Conservation (phyloP, 2,888 invertebrate species). For the Tholera decimalis region DNA sequence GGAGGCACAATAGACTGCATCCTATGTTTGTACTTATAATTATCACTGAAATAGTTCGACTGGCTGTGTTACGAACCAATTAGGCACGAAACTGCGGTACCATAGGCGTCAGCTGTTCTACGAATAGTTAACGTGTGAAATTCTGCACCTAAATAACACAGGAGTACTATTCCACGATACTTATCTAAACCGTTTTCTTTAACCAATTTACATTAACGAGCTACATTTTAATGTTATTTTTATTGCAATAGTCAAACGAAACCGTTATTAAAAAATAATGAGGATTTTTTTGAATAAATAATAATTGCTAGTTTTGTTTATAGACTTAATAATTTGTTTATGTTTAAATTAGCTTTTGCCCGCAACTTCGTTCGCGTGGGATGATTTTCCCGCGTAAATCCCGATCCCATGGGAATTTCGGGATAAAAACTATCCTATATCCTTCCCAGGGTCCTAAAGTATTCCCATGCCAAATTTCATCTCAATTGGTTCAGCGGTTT, state of each 20-base stretch:
- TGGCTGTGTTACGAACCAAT: slow-evolving; percentile 53
- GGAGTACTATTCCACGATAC: slow-evolving; percentile 33
- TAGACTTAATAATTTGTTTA: background rate
- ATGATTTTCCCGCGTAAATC: too few relatives aligned
- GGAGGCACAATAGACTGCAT: slow-evolving; percentile 4
- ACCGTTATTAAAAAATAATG: slow-evolving; percentile 7
- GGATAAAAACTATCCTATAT: too few relatives aligned
- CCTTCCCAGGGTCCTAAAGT: too few relatives aligned
- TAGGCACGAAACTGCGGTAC: slow-evolving; percentile 37
- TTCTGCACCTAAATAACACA: slow-evolving; percentile 37
- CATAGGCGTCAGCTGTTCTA: slow-evolving; percentile 39
- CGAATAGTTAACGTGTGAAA: slow-evolving; percentile 40
- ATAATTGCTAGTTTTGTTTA: slow-evolving; percentile 2
- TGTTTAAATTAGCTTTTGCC: too few relatives aligned
- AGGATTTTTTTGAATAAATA: slow-evolving; percentile 13
- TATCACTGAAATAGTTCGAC: slow-evolving; percentile 45
- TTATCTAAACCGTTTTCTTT: slow-evolving; percentile 48
- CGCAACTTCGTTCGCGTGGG: too few relatives aligned
- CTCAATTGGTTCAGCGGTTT: too few relatives aligned
- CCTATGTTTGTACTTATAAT: slow-evolving; percentile 50
- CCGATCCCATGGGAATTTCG: too few relatives aligned
- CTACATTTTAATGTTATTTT: slow-evolving; percentile 38
- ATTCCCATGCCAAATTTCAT: too few relatives aligned
- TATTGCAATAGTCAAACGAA: slow-evolving; percentile 16
- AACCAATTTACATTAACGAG: slow-evolving; percentile 34